A percentile compares a stretch with the other conserved stretches of the same genome.
Conservation (phyloP, 2,797 vertebrate genomes). For the Cirrhinus mrigala region DNA sequence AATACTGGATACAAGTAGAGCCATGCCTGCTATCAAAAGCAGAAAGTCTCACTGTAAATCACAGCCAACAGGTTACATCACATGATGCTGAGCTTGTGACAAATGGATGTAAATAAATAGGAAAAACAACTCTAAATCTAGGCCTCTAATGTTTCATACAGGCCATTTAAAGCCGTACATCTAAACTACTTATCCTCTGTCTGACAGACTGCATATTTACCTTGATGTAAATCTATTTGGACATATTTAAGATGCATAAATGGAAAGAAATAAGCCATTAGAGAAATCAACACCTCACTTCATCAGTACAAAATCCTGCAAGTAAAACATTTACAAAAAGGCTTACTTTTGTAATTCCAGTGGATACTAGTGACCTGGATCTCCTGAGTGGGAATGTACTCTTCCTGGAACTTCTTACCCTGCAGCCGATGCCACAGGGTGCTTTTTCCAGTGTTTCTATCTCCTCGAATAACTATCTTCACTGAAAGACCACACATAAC, state of each 20-base stretch:
- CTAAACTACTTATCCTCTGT: constrained; percentile 6
- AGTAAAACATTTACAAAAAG: neutral
- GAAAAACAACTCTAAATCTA: constrained; percentile 5
- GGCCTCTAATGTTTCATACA: neutral
- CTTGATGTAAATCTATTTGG: constrained; percentile 36
- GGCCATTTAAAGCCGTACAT: neutral
- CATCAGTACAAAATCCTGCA: neutral
- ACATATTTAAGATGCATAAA: constrained; percentile 26
- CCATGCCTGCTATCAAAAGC: neutral
- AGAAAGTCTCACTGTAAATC: neutral
- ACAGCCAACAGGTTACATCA: constrained; percentile 10
- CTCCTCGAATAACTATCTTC: constrained; percentile 98
- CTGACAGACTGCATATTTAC: constrained; percentile 29
- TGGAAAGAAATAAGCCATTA: constrained; percentile 40
- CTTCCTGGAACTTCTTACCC: constrained; percentile 93
- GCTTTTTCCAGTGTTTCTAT: constrained; percentile 96
- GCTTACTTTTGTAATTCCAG: constrained; percentile 96
- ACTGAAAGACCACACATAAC: constrained; percentile 74
- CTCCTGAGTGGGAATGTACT: constrained; percentile 97
- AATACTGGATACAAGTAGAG: constrained; percentile 7
- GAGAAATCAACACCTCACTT: neutral
- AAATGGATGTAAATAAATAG: neutral
- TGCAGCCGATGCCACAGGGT: constrained; percentile 96
- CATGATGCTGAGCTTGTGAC: neutral
- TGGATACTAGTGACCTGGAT: constrained; percentile 99